Evolutionary conservation across 2,797 vertebrate species (phyloP).

Genomic region (Rhinella marina): DNA sequence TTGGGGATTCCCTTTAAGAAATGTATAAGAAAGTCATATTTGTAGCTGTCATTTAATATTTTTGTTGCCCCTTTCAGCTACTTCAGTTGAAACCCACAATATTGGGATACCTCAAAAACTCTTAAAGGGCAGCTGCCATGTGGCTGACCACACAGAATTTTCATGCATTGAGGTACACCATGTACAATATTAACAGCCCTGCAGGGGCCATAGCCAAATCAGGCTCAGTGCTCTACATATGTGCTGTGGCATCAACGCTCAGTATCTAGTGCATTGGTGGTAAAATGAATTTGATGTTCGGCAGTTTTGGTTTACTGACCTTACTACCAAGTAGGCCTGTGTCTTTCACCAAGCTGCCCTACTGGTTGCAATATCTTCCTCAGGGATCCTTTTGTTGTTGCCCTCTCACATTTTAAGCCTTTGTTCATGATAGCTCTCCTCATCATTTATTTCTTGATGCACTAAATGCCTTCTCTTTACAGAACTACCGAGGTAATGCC

Average conservation of each 20-base stretch:
- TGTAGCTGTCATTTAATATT: not conserved
- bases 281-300: constrained; percentile 10
- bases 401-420: not conserved
- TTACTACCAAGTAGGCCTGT: not conserved
- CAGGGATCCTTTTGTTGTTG: constrained; percentile 31
- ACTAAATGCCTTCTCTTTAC: constrained; percentile 54
- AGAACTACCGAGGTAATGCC: constrained; percentile 19
- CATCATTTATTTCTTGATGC: constrained; percentile 10
- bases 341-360: not conserved
- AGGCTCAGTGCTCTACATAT: not conserved
- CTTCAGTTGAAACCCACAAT: constrained; percentile 31
- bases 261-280: not conserved
- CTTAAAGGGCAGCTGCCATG: not conserved
- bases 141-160: not conserved
- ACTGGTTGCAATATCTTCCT: not conserved
- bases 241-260: not conserved
- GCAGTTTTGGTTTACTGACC: not conserved
- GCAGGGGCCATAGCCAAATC: not conserved
- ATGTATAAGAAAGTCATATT: not conserved
- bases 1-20: constrained; percentile 1
- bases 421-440: not conserved
- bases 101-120: constrained; percentile 2
- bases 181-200: not conserved
- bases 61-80: not conserved
- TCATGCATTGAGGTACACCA: constrained; percentile 9